Conservation (phyloP, 2,113 vertebrate species). For the Oriolus oriolus region DNA sequence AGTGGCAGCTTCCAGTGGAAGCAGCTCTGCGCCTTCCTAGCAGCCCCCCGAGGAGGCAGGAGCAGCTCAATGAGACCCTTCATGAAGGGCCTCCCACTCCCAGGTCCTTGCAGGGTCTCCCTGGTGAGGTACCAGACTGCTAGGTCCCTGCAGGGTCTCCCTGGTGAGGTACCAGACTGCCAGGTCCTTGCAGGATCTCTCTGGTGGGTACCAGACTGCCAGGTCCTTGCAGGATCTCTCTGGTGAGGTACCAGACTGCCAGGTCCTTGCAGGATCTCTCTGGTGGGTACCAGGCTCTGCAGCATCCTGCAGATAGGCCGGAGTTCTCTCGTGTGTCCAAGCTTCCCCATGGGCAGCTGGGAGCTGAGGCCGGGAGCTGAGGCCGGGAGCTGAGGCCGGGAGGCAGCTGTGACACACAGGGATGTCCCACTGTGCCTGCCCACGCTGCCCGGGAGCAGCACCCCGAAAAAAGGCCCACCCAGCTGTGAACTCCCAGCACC, state of each 20-base stretch:
- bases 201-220: too few relatives aligned
- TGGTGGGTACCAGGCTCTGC: background rate
- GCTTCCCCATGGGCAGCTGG: background rate
- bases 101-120: background rate
- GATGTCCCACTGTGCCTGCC: background rate
- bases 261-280: background rate
- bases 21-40: background rate
- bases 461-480: background rate
- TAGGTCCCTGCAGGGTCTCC: too few relatives aligned
- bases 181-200: too few relatives aligned
- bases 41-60: background rate
- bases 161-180: too few relatives aligned
- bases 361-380: too few relatives aligned
- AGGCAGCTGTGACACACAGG: background rate
- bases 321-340: rapidly evolving
- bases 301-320: background rate
- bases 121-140: background rate
- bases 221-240: background rate
- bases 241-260: background rate
- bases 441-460: background rate
- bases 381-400: background rate
- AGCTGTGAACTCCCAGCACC: background rate
- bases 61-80: background rate
- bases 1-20: background rate
- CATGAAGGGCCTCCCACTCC: background rate